Evolutionary conservation across 2,113 vertebrate genomes (phyloP), one percentile per base, ranked within the genome.

Genomic region (Periophthalmus modestus): DNA sequence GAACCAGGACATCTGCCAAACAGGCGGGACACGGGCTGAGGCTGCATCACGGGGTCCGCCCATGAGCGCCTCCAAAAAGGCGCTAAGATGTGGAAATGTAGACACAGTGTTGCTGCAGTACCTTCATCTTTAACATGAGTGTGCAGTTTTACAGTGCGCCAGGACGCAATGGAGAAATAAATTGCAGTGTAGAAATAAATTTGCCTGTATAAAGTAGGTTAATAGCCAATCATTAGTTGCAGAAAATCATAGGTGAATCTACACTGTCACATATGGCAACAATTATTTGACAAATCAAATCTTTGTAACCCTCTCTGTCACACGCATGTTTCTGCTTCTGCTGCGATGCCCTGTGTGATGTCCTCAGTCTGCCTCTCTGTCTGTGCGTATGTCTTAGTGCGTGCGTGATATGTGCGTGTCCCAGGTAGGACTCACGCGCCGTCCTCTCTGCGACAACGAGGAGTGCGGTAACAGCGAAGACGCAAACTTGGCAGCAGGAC

Each of bases 391-490:
- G 52, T 47, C 24, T 58, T 59, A 19, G 23, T 13, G 65, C 50
- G 66, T 67, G 50, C 66, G 43, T 66, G 54, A n/a, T 66, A 48
- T 66, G 71, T 28, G 81, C 1, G 72, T 73, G 87, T 87, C 85
- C 78, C 84, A 85, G 77, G 80, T 80, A 87, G 78, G 78, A 91
- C 92, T 92, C 87, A 93, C 92, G 75, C 81, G 92, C 90, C 33
- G 91, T 91, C 87, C 92, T 89, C 88, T 93, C 92, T 18, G 90
- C 91, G 73, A 92, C 73, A 75, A 93, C 39, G 74, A 93, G 86
- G 57, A 93, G 87, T 81, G 89, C 90, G 76, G 90, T 92, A 69
- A 92, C 89, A 46, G 82, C 73, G 76, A 90, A 92, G 33, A 93
- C 76, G 80, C 89, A 91, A 68, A 91, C 85, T 83, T 91, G 90